A percentile compares a stretch with the other conserved stretches of the same genome.
Evolutionary conservation across 2,113 vertebrate species (phyloP).

Genomic region (Sylvia atricapilla): DNA sequence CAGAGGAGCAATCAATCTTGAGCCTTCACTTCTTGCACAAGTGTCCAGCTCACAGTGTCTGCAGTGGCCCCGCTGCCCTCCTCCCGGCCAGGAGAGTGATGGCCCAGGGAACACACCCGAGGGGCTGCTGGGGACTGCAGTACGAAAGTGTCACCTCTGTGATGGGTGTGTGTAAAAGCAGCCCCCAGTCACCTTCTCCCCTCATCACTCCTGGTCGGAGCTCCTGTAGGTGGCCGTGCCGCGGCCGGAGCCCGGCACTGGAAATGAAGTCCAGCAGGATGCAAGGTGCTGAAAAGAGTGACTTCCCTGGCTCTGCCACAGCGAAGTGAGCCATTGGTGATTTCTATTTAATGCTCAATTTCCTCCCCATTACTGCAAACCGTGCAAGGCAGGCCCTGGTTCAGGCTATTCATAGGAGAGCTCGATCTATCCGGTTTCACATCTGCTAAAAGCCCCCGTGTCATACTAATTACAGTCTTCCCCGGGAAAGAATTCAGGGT

Average conservation of each 20-base stretch:
- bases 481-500: slow-evolving; percentile 45
- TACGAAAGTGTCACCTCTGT: slow-evolving; percentile 51
- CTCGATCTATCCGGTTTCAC: slow-evolving; percentile 63
- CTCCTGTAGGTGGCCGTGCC: slow-evolving; percentile 48
- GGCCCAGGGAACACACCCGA: slow-evolving; percentile 62
- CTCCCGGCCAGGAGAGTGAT: slow-evolving; percentile 47
- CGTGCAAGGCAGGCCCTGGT: slow-evolving; percentile 53
- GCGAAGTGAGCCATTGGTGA: slow-evolving; percentile 75
- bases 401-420: slow-evolving; percentile 65
- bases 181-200: slow-evolving; percentile 49
- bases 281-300: slow-evolving; percentile 72
- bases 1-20: slow-evolving; percentile 76
- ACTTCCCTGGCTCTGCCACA: slow-evolving; percentile 48
- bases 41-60: slow-evolving; percentile 10
- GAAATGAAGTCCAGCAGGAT: slow-evolving; percentile 61
- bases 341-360: slow-evolving; percentile 79
- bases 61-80: neutral
- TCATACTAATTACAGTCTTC: slow-evolving; percentile 61
- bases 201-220: slow-evolving; percentile 54
- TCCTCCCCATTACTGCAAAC: slow-evolving; percentile 74
- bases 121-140: slow-evolving; percentile 62
- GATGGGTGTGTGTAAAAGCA: slow-evolving; percentile 69
- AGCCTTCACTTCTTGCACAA: slow-evolving; percentile 45
- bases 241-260: slow-evolving; percentile 19
- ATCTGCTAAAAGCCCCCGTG: slow-evolving; percentile 68